Evolutionary conservation across 2,113 vertebrate genomes (phyloP), one percentile per base, ranked within the genome.

Genomic region (Copsychus sechellarum): DNA sequence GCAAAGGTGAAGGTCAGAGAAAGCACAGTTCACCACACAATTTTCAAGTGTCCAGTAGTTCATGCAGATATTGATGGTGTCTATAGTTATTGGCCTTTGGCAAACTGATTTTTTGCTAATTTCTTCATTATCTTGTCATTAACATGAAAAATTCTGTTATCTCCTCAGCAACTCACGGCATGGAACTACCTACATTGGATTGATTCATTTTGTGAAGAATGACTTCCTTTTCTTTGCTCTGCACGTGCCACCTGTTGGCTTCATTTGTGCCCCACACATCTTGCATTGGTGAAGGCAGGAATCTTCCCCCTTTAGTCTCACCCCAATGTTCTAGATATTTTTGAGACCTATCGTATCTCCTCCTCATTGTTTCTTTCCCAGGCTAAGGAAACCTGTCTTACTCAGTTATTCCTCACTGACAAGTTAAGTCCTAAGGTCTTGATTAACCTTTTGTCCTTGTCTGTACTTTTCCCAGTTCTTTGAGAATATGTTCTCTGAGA

Each of bases 341-440:
- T 12, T 17, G 40, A 69, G 16, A 64, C 19, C 9, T 42, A 40
- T 24, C 6, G 5, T 36, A 42, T 17, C 25, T 80, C 10, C 7
- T 92, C 6, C 26, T 58, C 31, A 56, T 61, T 45, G 7, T 12
- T 80, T 53, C 12, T 48, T 43, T 82, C 67, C 38, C 34, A 83
- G 34, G 6, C 8, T 62, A 58, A 72, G 20, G 10, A 58, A 71
- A 50, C 3, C 17, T 22, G 3, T 53, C 14, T 57, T 40, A 12
- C 8, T 48, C 26, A 26, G n/a, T 17, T 3, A 1, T 62, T 66
- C 21, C 19, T 74, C 24, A 24, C 8, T 4, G 0, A 48, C 2
- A 2, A 88, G 18, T 42, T 36, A 70, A 70, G 31, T 26, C 65
- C 76, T 86, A 94, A 82, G 11, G 8, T 29, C 21, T 22, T 38